A percentile compares a stretch with the other conserved stretches of the same genome.
These are phyloP conservation scores for Argyresthia goedartella DNA, from an alignment of 2,888 invertebrate species.

Conservation along the genomic window DNA sequence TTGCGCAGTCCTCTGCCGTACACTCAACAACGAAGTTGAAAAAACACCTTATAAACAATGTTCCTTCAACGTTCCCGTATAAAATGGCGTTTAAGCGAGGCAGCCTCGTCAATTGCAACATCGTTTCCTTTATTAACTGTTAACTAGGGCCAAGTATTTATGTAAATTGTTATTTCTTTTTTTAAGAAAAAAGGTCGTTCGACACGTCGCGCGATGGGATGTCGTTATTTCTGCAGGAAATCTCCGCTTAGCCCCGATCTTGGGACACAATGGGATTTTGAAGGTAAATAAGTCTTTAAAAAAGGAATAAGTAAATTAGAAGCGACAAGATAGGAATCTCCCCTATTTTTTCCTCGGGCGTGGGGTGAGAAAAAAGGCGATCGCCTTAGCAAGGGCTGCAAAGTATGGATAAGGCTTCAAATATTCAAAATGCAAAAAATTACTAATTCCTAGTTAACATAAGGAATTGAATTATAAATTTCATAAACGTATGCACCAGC, in stretches of 20 bases:
- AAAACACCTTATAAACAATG: constrained; percentile 54
- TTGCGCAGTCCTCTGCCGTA: constrained; percentile 5
- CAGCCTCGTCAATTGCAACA: constrained; percentile 59
- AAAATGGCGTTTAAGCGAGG: constrained; percentile 53
- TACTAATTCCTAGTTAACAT: no score
- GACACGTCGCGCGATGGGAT: constrained; percentile 51
- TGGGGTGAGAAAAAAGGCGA: constrained; percentile 64
- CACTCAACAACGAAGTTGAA: constrained; percentile 16
- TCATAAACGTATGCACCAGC: no score
- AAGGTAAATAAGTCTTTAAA: constrained; percentile 81
- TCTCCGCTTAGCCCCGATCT: constrained; percentile 43
- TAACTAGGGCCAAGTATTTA: constrained; percentile 67
- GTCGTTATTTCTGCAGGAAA: constrained; percentile 49
- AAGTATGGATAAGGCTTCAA: constrained; percentile 29
- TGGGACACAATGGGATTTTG: constrained; percentile 68
- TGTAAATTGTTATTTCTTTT: constrained; percentile 72
- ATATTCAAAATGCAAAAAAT: neutral
- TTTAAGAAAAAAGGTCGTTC: constrained; percentile 60
- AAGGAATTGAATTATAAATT: no score
- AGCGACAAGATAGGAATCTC: constrained; percentile 83
- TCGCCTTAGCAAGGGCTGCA: constrained; percentile 41
- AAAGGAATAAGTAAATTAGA: constrained; percentile 86
- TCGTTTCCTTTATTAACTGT: constrained; percentile 68
- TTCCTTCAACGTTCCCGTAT: constrained; percentile 56
- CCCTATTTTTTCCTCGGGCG: constrained; percentile 68